Conservation (phyloP, 1,140 invertebrate species). For the Papilio dardanus region DNA sequence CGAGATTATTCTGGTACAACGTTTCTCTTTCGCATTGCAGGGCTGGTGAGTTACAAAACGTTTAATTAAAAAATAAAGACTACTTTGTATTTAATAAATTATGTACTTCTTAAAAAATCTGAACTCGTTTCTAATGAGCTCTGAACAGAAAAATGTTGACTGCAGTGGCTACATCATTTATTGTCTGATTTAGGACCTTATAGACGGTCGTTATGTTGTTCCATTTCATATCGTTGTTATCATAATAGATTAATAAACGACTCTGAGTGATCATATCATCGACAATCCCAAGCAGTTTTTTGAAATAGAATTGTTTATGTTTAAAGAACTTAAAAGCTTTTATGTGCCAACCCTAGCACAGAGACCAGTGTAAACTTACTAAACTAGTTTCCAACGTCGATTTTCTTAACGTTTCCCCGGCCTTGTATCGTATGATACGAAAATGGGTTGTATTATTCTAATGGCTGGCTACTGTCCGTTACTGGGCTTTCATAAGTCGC, state of each 20-base stretch:
- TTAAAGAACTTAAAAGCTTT: background rate
- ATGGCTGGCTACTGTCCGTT: conserved; percentile 29
- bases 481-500: conserved; percentile 40
- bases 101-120: no score
- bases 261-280: no score
- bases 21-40: conserved; percentile 40
- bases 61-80: background rate
- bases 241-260: no score
- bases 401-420: conserved; percentile 36
- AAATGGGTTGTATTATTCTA: conserved; percentile 42
- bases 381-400: conserved; percentile 29
- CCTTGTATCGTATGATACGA: conserved; percentile 33
- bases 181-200: no score
- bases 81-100: no score
- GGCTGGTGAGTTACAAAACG: background rate
- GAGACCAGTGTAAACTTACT: conserved; percentile 15
- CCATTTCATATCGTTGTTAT: no score
- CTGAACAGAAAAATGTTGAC: no score
- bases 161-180: no score
- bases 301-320: background rate
- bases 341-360: conserved; percentile 16
- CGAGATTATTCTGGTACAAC: conserved; percentile 28
- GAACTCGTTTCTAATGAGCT: no score
- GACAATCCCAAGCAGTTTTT: no score
- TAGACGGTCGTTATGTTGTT: no score